Percentiles rank a stretch among this genome's conserved stretches.
phyloP scores from a whole-genome alignment of 2,888 invertebrate species.

The Athalia cordata region DNA sequence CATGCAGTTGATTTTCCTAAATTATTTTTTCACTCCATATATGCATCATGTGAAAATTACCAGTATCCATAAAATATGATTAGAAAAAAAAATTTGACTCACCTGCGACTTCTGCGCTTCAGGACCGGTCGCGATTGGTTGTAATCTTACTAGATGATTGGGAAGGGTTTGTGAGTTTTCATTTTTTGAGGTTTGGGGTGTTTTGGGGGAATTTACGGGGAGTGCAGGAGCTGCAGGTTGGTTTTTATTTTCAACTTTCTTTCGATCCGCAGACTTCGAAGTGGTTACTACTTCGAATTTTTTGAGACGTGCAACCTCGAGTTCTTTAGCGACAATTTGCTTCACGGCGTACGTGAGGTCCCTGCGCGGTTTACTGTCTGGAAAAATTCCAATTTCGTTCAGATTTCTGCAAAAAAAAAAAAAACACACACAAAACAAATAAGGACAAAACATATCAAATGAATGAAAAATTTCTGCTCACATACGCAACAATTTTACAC shows the following conservation, averaged over 20 bases:
- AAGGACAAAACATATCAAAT: background rate
- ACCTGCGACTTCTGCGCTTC: slow-evolving; percentile 64
- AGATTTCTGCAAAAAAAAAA: slow-evolving; percentile 59
- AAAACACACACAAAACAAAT: slow-evolving; percentile 3
- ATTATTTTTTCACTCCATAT: no score
- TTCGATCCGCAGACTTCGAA: background rate
- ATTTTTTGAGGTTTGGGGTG: slow-evolving; percentile 35
- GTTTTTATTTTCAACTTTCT: background rate
- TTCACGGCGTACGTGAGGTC: slow-evolving; percentile 63
- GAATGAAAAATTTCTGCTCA: background rate
- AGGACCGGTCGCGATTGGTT: slow-evolving; percentile 74
- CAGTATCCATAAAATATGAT: background rate
- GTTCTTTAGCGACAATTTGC: slow-evolving; percentile 67
- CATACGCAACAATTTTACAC: background rate
- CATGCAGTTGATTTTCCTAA: no score
- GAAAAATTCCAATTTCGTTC: slow-evolving; percentile 63
- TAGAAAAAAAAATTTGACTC: background rate
- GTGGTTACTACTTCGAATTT: slow-evolving; percentile 54
- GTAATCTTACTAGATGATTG: slow-evolving; percentile 83
- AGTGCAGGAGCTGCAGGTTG: background rate
- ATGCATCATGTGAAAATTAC: background rate
- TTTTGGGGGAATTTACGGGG: background rate
- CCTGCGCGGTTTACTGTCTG: slow-evolving; percentile 61
- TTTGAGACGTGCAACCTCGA: slow-evolving; percentile 65
- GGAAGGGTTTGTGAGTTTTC: slow-evolving; percentile 74